Conservation (phyloP, 2,113 vertebrate genomes). For the Ictalurus furcatus region DNA sequence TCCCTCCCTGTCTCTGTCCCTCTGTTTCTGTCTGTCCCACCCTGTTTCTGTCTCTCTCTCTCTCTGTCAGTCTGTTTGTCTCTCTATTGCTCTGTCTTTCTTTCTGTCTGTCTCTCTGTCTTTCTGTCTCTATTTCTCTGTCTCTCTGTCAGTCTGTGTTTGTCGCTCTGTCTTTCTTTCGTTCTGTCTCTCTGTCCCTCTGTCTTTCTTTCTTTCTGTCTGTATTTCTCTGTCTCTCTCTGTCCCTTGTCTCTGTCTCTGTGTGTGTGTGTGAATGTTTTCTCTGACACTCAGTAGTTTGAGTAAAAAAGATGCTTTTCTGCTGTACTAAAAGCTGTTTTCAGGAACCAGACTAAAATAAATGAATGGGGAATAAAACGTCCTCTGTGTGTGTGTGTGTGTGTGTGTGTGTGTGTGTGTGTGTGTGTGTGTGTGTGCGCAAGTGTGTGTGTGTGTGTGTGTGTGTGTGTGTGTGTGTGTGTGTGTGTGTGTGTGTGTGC, state of each 20-base stretch:
- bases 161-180: neutral
- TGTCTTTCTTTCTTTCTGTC: neutral
- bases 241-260: neutral
- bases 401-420: slow-evolving; percentile 5
- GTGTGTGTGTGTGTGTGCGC: slow-evolving; percentile 1
- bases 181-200: neutral
- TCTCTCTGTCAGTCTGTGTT: no score
- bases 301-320: slow-evolving; percentile 28
- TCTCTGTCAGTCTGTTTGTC: neutral
- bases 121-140: neutral
- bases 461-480: neutral
- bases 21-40: neutral
- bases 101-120: neutral
- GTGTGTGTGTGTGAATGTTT: neutral
- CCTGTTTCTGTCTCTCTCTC: neutral
- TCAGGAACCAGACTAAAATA: slow-evolving; percentile 29
- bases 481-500: neutral
- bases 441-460: neutral
- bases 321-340: neutral
- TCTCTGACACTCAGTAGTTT: neutral
- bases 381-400: neutral
- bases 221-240: neutral
- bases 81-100: neutral
- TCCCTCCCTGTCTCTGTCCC: neutral
- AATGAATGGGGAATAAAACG: neutral